Evolutionary conservation across 2,888 invertebrate genomes (phyloP).

Genomic region (Galerucella pusilla): DNA sequence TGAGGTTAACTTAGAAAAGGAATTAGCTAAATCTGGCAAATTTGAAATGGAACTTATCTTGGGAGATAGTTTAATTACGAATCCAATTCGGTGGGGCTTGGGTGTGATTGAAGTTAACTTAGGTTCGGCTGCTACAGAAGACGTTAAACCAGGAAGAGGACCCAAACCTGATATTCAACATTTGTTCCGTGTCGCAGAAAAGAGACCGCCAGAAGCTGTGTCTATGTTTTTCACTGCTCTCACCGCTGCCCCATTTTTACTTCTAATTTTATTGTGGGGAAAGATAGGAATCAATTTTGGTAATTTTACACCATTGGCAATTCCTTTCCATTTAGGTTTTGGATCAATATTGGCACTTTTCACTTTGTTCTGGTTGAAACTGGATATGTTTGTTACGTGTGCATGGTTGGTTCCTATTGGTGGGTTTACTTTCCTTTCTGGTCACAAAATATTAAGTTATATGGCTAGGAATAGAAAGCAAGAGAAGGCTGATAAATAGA

Average conservation of each 20-base stretch:
- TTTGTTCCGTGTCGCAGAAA: constrained; percentile 91
- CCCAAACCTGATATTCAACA: constrained; percentile 77
- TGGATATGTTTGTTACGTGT: constrained; percentile 96
- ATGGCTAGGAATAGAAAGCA: constrained; percentile 69
- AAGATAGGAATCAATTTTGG: constrained; percentile 87
- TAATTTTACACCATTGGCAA: constrained; percentile 84
- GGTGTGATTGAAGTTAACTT: constrained; percentile 79
- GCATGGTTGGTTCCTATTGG: constrained; percentile 89
- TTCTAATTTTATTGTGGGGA: constrained; percentile 88
- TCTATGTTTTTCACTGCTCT: constrained; percentile 92
- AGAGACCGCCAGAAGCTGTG: constrained; percentile 87
- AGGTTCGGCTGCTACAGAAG: constrained; percentile 44
- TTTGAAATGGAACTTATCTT: constrained; percentile 87
- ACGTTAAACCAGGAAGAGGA: constrained; percentile 60
- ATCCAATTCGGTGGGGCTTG: constrained; percentile 89
- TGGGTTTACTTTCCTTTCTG: constrained; percentile 90
- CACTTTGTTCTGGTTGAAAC: constrained; percentile 89
- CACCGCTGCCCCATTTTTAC: constrained; percentile 82
- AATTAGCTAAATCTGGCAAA: constrained; percentile 81
- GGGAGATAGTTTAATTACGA: constrained; percentile 91
- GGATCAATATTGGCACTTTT: constrained; percentile 90
- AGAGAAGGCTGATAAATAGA: constrained; percentile 48
- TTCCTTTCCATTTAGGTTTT: constrained; percentile 91
- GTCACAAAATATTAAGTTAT: constrained; percentile 88
- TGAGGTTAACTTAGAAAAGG: constrained; percentile 84